A percentile compares a stretch with the other conserved stretches of the same genome.
Conservation (phyloP, 2,888 invertebrate genomes). For the Hybos culiciformis region DNA sequence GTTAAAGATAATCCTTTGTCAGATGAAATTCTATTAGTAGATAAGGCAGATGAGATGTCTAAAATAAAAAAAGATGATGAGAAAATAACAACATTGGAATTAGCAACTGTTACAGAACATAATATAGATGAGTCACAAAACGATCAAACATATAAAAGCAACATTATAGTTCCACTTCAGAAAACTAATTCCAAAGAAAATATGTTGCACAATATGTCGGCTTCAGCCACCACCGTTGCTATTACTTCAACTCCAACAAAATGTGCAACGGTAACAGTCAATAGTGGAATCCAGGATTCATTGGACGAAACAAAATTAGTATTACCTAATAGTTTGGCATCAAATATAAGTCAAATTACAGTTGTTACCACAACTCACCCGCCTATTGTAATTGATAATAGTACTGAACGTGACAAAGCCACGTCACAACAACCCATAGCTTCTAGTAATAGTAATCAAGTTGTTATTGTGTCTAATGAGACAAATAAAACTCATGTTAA, state of each 20-base stretch:
- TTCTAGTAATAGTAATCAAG: slow-evolving; percentile 41
- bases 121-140: slow-evolving; percentile 15
- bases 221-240: slow-evolving; percentile 13
- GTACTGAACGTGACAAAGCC: slow-evolving; percentile 22
- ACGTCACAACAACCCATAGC: slow-evolving; percentile 5
- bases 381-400: slow-evolving; percentile 55
- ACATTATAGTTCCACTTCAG: slow-evolving; percentile 19
- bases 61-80: slow-evolving; percentile 6
- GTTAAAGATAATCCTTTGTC: too few species aligned
- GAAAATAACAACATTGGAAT: background rate
- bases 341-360: slow-evolving; percentile 60
- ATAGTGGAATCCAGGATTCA: slow-evolving; percentile 25
- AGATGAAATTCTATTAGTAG: too few species aligned
- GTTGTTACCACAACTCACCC: slow-evolving; percentile 72
- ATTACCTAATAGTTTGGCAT: slow-evolving; percentile 58
- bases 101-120: slow-evolving; percentile 10
- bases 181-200: slow-evolving; percentile 25
- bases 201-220: slow-evolving; percentile 20
- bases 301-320: slow-evolving; percentile 32
- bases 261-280: slow-evolving; percentile 33
- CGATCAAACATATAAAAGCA: background rate
- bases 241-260: slow-evolving; percentile 18
- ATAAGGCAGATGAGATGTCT: too few species aligned
- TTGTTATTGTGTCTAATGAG: slow-evolving; percentile 69
- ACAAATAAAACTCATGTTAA: slow-evolving; percentile 50